Evolutionary conservation across 2,797 vertebrate genomes (phyloP).

Genomic region (Myotis pilosus): DNA sequence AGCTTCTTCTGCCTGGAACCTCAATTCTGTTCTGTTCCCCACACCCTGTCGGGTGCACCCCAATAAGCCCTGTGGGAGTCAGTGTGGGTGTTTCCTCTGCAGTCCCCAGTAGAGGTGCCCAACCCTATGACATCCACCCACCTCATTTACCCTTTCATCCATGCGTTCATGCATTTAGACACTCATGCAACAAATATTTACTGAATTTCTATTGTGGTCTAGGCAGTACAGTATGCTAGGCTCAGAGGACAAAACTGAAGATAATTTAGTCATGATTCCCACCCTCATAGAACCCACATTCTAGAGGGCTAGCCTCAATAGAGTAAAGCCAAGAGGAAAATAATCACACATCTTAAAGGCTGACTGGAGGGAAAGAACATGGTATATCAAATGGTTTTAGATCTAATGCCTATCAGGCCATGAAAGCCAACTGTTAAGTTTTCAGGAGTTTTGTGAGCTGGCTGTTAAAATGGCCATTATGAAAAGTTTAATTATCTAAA

Average conservation of each 20-base stretch:
- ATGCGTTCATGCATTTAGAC: neutral
- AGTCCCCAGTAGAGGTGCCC: conserved; percentile 19
- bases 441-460: neutral
- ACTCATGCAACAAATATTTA: conserved; percentile 33
- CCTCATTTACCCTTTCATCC: conserved; percentile 10
- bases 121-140: neutral
- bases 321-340: neutral
- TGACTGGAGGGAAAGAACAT: neutral
- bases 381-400: neutral
- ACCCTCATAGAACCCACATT: neutral
- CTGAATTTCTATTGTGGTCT: neutral
- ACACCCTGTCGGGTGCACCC: neutral
- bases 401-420: neutral
- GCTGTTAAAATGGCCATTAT: neutral
- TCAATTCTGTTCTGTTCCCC: neutral
- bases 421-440: neutral
- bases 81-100: neutral
- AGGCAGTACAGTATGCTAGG: neutral
- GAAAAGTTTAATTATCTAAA: neutral
- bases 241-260: neutral
- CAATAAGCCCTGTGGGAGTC: neutral
- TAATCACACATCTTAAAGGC: neutral
- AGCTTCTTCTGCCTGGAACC: neutral
- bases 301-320: neutral
- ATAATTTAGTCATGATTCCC: neutral